phyloP scores from a whole-genome alignment of 2,888 invertebrate species.

The Ommatoiulus sabulosus region DNA sequence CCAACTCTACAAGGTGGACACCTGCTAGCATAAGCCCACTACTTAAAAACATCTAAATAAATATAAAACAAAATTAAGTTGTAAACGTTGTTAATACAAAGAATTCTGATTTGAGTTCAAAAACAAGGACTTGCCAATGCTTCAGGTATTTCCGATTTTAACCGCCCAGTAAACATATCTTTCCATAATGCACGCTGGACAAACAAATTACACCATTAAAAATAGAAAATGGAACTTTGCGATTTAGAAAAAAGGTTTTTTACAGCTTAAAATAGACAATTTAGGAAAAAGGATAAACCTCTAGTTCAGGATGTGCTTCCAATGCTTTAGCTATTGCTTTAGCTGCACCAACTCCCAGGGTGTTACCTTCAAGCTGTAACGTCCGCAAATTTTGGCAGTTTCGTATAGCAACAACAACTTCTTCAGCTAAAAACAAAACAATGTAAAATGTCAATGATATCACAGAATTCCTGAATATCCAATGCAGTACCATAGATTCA shows the following conservation, averaged over 20 bases:
- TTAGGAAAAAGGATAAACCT: constrained; percentile 63
- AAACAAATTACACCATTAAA: constrained; percentile 48
- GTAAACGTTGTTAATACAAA: not conserved
- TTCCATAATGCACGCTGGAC: constrained; percentile 84
- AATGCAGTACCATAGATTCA: too few species aligned
- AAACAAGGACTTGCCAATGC: constrained; percentile 75
- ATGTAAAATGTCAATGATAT: too few species aligned
- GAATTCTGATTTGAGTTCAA: not conserved
- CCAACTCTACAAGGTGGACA: constrained; percentile 83
- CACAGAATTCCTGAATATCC: too few species aligned
- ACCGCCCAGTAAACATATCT: constrained; percentile 95
- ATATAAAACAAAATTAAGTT: constrained; percentile 58
- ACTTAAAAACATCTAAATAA: constrained; percentile 76
- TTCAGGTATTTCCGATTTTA: constrained; percentile 94
- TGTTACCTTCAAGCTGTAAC: constrained; percentile 91
- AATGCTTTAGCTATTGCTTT: constrained; percentile 84
- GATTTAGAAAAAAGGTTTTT: not conserved
- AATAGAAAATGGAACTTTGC: not conserved
- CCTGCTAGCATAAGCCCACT: constrained; percentile 83
- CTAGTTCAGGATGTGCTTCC: constrained; percentile 80
- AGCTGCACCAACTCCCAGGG: constrained; percentile 90
- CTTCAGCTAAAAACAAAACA: constrained; percentile 58
- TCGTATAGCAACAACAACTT: constrained; percentile 81
- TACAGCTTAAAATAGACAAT: not conserved
- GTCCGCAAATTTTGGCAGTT: constrained; percentile 77